These are phyloP conservation scores for Palloptera scutellata DNA, from an alignment of 2,888 invertebrate genomes.

Conservation along the genomic window DNA sequence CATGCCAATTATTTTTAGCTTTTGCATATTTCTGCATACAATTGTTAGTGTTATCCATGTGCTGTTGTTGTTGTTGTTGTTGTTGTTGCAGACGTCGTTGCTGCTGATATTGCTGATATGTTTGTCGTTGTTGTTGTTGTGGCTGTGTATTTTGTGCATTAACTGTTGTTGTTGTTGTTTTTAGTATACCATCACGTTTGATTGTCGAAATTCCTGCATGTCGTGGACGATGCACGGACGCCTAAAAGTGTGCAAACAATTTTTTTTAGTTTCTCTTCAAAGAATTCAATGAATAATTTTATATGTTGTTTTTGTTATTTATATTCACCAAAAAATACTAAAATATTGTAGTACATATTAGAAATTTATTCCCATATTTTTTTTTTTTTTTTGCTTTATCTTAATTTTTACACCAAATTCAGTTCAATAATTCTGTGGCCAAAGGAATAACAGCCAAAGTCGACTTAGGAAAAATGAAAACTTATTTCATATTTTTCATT, in stretches of 20 bases:
- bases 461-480: too few species aligned
- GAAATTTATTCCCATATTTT: too few species aligned
- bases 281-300: too few species aligned
- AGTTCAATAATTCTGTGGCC: too few species aligned
- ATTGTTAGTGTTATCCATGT: conserved; percentile 16
- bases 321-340: too few species aligned
- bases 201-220: conserved; percentile 51
- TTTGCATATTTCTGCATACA: conserved; percentile 20
- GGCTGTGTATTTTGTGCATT: conserved; percentile 30
- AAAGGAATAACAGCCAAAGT: too few species aligned
- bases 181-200: conserved; percentile 45
- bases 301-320: too few species aligned
- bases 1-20: conserved; percentile 26
- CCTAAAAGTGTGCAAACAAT: conserved; percentile 41
- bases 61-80: conserved; percentile 26
- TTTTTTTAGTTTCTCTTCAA: neutral
- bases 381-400: too few species aligned
- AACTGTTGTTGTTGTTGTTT: conserved; percentile 30
- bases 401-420: too few species aligned
- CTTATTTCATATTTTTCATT: too few species aligned
- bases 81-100: conserved; percentile 37
- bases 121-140: conserved; percentile 39
- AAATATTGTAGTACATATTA: too few species aligned
- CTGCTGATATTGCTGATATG: conserved; percentile 40
- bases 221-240: conserved; percentile 55